These are phyloP conservation scores for Rapana venosa DNA, from an alignment of 2,888 invertebrate genomes.

Conservation along the genomic window DNA sequence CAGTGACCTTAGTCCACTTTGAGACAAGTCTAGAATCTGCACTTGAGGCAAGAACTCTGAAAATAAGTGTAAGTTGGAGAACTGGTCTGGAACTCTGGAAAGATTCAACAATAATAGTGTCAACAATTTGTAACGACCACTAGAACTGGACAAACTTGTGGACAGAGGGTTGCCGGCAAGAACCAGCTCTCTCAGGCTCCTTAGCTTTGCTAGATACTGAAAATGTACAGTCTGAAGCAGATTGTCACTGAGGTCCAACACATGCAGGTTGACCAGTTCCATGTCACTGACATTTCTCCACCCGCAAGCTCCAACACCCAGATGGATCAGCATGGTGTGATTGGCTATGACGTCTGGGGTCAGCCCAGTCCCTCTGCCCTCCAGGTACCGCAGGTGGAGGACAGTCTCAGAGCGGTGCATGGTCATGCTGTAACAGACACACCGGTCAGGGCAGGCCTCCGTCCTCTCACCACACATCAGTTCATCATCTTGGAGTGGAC, in stretches of 20 bases:
- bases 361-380: neutral
- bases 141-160: neutral
- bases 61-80: no score
- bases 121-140: no score
- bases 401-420: neutral
- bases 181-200: neutral
- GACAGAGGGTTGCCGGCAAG: neutral
- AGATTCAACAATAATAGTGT: no score
- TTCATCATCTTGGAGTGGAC: conserved; percentile 6
- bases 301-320: neutral
- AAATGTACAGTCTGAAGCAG: neutral
- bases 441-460: neutral
- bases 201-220: neutral
- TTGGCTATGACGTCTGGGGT: neutral
- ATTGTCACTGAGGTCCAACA: neutral
- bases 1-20: no score
- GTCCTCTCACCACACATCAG: neutral
- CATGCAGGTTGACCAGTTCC: neutral
- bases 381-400: neutral
- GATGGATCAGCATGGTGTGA: conserved; percentile 1
- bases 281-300: neutral
- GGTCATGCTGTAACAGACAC: neutral
- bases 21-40: no score
- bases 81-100: no score
- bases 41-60: no score